Evolutionary conservation across 1,140 invertebrate species (phyloP).

Genomic region (Papilio dardanus): DNA sequence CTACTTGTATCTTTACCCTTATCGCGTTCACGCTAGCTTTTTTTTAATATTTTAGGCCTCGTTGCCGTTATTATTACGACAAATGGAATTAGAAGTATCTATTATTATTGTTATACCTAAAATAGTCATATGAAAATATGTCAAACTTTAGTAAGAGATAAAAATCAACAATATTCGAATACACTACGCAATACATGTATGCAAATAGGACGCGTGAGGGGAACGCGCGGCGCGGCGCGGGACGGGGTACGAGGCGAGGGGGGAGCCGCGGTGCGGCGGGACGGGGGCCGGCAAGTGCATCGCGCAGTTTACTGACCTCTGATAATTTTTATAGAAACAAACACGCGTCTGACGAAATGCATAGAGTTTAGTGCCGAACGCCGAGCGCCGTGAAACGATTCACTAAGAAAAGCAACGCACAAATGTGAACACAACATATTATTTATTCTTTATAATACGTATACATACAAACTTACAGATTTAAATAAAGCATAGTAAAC

Average conservation of each 20-base stretch:
- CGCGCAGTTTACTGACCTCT: constrained; percentile 52
- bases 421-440: neutral
- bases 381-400: constrained; percentile 1
- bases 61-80: neutral
- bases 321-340: constrained; percentile 27
- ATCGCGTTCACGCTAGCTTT: neutral
- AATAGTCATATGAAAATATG: neutral
- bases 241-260: neutral
- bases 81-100: neutral
- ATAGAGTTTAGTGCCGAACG: neutral
- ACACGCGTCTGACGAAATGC: constrained; percentile 27
- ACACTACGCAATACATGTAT: constrained; percentile 27
- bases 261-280: neutral
- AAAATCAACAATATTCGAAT: constrained; percentile 4
- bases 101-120: neutral
- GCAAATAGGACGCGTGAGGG: constrained; percentile 13
- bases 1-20: constrained; percentile 2
- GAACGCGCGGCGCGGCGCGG: neutral
- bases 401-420: neutral
- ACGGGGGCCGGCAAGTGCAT: constrained; percentile 30
- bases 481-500: neutral
- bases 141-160: neutral
- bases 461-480: neutral
- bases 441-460: neutral
- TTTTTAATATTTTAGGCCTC: neutral